phyloP scores from a whole-genome alignment of 2,797 vertebrate species.

The Phoxinus dragarum region DNA sequence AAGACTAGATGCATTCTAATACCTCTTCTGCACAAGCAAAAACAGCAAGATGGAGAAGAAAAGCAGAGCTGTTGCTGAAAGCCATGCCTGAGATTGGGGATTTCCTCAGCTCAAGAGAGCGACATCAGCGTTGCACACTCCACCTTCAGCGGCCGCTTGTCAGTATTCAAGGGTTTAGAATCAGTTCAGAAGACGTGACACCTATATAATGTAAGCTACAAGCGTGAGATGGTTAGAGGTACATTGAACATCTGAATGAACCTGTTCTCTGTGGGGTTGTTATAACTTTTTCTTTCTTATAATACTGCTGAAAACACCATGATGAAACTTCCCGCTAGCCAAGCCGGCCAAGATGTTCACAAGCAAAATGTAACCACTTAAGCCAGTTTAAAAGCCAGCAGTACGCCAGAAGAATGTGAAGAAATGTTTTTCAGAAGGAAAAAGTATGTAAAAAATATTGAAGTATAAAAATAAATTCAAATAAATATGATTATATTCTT shows the following conservation, averaged over 20 bases:
- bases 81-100: conserved; percentile 30
- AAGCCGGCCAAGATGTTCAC: neutral
- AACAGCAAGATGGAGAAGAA: conserved; percentile 5
- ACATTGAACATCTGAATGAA: neutral
- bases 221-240: neutral
- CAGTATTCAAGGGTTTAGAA: conserved; percentile 9
- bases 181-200: neutral
- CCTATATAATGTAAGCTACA: neutral
- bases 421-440: neutral
- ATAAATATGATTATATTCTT: too few relatives aligned
- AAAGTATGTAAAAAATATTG: neutral
- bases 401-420: neutral
- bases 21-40: conserved; percentile 15
- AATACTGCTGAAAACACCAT: neutral
- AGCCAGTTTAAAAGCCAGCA: neutral
- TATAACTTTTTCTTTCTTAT: neutral
- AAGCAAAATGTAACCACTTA: neutral
- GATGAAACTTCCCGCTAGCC: neutral
- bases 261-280: neutral
- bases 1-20: neutral
- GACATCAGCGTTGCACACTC: neutral
- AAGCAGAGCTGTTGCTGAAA: conserved; percentile 2
- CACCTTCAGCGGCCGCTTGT: neutral
- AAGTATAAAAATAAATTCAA: neutral
- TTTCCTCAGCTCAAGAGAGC: conserved; percentile 36